These are phyloP conservation scores for Lithobius niger DNA, from an alignment of 1,140 invertebrate species.

Conservation along the genomic window DNA sequence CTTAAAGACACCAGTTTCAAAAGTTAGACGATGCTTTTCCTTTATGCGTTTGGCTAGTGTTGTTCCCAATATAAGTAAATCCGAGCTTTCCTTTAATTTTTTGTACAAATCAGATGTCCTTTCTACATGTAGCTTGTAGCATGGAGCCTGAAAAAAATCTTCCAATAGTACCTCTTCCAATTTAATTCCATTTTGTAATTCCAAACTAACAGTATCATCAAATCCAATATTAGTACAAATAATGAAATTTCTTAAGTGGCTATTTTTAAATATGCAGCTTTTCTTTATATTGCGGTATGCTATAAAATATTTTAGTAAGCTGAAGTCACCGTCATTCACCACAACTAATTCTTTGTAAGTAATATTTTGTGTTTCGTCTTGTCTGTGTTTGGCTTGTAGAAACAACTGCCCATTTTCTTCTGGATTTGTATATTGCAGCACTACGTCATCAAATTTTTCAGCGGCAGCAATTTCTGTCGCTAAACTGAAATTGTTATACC, in stretches of 20 bases:
- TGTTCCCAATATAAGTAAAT: neutral
- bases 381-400: neutral
- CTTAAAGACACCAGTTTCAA: neutral
- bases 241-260: neutral
- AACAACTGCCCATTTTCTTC: neutral
- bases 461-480: neutral
- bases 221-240: neutral
- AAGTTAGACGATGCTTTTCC: neutral
- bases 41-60: neutral
- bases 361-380: neutral
- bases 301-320: neutral
- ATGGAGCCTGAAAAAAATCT: no score
- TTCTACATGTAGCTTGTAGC: neutral
- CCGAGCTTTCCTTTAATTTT: neutral
- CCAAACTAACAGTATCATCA: no score
- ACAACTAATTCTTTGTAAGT: neutral
- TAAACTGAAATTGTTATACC: neutral
- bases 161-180: no score
- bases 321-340: neutral
- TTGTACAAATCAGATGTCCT: neutral
- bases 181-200: no score
- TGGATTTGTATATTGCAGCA: neutral
- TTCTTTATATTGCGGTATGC: neutral
- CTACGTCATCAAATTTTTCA: neutral
- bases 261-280: neutral